Conservation (phyloP, 2,797 vertebrate species). For the Scomberomorus guttatus region DNA sequence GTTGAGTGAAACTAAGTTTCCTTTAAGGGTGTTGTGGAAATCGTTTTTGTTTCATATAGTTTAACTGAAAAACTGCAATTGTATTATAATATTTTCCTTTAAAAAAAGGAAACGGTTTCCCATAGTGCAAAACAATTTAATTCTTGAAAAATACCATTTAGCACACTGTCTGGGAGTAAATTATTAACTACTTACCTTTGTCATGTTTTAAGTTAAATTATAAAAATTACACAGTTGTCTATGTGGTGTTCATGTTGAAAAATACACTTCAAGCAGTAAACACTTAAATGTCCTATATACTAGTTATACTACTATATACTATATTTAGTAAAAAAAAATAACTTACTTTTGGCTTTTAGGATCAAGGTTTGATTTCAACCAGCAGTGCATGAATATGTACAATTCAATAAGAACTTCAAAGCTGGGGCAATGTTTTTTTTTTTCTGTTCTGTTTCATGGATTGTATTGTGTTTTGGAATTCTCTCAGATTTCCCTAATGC, state of each 20-base stretch:
- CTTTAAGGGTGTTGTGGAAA: not conserved
- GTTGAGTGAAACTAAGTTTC: conserved; percentile 12
- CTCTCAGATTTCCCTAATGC: conserved; percentile 27
- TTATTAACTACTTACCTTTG: no score
- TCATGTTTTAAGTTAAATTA: no score
- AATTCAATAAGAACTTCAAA: not conserved
- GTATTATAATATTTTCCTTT: not conserved
- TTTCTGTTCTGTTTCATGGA: conserved; percentile 13
- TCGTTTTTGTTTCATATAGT: not conserved
- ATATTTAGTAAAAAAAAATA: not conserved
- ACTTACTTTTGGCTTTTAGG: not conserved
- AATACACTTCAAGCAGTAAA: not conserved
- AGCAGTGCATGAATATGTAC: no score
- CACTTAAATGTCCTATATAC: not conserved
- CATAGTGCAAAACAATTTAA: not conserved
- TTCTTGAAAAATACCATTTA: conserved; percentile 1
- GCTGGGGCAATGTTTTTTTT: not conserved
- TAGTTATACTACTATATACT: no score
- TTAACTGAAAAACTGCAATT: not conserved
- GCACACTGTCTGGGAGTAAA: not conserved
- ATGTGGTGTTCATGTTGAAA: not conserved
- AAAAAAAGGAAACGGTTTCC: not conserved
- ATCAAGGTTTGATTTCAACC: no score
- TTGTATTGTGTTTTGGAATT: conserved; percentile 27
- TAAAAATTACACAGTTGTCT: not conserved